These are phyloP conservation scores for Cebus imitator DNA, from an alignment of 2,113 vertebrate genomes.

Conservation along the genomic window DNA sequence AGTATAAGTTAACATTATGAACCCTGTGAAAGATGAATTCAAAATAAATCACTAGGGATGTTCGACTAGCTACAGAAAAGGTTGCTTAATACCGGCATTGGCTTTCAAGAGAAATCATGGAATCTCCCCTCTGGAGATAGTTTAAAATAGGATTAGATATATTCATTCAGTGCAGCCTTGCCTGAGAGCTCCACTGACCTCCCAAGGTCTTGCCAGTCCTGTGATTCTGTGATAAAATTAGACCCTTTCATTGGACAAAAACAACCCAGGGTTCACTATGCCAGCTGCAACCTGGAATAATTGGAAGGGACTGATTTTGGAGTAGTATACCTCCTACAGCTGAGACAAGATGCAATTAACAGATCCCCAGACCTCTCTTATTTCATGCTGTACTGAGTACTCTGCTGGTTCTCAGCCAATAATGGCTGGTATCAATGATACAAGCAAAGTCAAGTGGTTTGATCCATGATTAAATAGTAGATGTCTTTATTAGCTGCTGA, in stretches of 20 bases:
- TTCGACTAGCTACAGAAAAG: background rate
- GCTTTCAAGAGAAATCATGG: constrained; percentile 60
- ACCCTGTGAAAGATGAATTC: constrained; percentile 31
- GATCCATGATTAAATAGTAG: constrained; percentile 70
- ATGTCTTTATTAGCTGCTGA: constrained; percentile 75
- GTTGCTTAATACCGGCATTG: constrained; percentile 24
- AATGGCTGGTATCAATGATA: constrained; percentile 68
- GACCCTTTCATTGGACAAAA: constrained; percentile 74
- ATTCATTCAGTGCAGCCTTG: constrained; percentile 50
- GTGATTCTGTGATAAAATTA: constrained; percentile 79
- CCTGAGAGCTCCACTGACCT: constrained; percentile 63
- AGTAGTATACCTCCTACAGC: constrained; percentile 71
- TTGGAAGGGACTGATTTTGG: constrained; percentile 75
- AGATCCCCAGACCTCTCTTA: constrained; percentile 69
- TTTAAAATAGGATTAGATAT: constrained; percentile 71
- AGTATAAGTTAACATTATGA: constrained; percentile 1
- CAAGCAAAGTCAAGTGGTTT: constrained; percentile 71
- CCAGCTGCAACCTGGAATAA: constrained; percentile 79
- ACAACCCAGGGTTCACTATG: constrained; percentile 70
- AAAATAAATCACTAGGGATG: constrained; percentile 37
- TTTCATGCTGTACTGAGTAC: constrained; percentile 66
- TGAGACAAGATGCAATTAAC: constrained; percentile 79
- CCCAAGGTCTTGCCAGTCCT: constrained; percentile 73
- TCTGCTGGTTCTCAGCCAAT: constrained; percentile 65
- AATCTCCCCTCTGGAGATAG: constrained; percentile 47